Percentiles rank a stretch among this genome's conserved stretches.
Conservation (phyloP, 1,140 invertebrate species). For the Hylyphantes graminicola region DNA sequence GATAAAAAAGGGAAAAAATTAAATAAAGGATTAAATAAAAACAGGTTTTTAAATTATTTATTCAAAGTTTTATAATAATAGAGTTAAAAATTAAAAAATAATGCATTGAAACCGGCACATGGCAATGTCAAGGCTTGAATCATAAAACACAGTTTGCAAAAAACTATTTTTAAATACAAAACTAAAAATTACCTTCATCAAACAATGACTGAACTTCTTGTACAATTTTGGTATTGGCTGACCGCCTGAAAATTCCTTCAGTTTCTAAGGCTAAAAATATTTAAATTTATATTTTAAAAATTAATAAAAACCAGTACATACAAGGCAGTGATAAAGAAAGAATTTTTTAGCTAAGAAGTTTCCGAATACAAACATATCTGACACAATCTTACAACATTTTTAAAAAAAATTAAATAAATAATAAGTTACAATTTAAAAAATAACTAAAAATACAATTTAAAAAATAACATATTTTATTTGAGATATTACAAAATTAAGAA, state of each 20-base stretch:
- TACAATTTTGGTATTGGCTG: constrained; percentile 83
- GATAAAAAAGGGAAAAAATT: too few species aligned
- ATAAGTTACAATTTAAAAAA: too few species aligned
- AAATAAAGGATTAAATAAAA: too few species aligned
- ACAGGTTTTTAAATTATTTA: too few species aligned
- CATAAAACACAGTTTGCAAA: not conserved
- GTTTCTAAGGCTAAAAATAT: constrained; percentile 84
- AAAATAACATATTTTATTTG: too few species aligned
- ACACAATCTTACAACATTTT: too few species aligned
- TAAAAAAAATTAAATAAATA: too few species aligned
- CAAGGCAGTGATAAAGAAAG: not conserved
- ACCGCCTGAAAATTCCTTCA: constrained; percentile 94
- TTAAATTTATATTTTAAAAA: not conserved
- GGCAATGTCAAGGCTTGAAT: not conserved
- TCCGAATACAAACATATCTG: not conserved
- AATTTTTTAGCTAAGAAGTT: not conserved
- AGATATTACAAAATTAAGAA: too few species aligned
- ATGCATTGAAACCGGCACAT: not conserved
- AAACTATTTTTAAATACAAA: not conserved
- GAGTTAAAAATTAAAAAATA: not conserved
- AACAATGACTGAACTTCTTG: constrained; percentile 86
- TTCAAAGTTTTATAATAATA: not conserved
- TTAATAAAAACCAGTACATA: not conserved
- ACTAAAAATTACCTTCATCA: constrained; percentile 77
- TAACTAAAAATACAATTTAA: too few species aligned